These are phyloP conservation scores for Hipparchia sbordonii DNA, from an alignment of 2,888 invertebrate genomes.

Conservation along the genomic window DNA sequence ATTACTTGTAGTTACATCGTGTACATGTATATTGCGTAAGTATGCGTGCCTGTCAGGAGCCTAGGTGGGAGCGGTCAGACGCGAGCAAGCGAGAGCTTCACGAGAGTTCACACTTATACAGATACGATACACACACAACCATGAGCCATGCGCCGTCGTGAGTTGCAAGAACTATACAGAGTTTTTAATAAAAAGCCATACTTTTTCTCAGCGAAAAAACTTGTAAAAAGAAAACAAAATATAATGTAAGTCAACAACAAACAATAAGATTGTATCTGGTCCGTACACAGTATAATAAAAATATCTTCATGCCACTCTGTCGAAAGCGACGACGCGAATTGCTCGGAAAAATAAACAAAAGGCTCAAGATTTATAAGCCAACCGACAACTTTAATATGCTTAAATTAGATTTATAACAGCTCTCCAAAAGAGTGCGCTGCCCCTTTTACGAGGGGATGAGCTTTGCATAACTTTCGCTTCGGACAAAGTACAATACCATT, in stretches of 20 bases:
- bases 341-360: slow-evolving; percentile 22
- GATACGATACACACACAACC: no score
- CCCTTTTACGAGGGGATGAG: background rate
- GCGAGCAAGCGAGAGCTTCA: no score
- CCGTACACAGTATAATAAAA: slow-evolving; percentile 15
- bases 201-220: background rate
- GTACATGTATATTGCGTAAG: no score
- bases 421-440: slow-evolving; percentile 1
- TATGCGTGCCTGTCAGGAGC: no score
- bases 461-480: background rate
- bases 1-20: no score
- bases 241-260: background rate
- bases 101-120: no score
- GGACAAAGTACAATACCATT: background rate
- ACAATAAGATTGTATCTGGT: slow-evolving; percentile 9
- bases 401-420: slow-evolving; percentile 30
- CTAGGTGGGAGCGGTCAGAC: no score
- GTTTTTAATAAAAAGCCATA: background rate
- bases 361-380: slow-evolving; percentile 22
- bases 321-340: slow-evolving; percentile 11
- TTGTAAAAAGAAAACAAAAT: background rate
- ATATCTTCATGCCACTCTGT: slow-evolving; percentile 11
- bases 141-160: no score
- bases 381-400: slow-evolving; percentile 28
- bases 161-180: background rate